Base-by-base conservation (phyloP, 2,113 vertebrate species). In the Struthio camelus region DNA sequence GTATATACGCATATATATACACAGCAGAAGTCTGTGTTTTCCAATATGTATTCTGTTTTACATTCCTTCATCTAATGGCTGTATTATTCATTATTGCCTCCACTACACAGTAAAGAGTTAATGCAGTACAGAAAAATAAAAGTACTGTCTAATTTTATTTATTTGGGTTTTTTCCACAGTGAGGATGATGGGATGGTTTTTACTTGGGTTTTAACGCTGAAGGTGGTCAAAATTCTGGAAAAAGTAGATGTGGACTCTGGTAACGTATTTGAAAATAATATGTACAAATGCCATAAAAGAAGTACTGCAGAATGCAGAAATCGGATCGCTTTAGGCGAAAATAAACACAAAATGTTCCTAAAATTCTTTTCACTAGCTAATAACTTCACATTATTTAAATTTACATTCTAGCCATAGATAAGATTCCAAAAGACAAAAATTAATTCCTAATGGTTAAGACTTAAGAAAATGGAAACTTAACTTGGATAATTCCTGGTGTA, bases 91-190 rank as follows among this genome's bases (percentile, higher is more conserved):
- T 70, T 91, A 71, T 93, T 87, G 51, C 69, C 59, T 95, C 61
- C 70, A 59, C 75, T 81, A 72, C 65, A 71, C 51, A 92, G 89
- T 94, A 94, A 95, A 97, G 80, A 95, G 50, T 71, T 87, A 94
- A 96, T 25, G 4, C 80, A 95, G 82, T 88, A 85, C 75, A 82
- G 85, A 54, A 93, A 94, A 91, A 79, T 3, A 90, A 81, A 93
- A 96, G 90, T 94, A 89, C 9, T 70, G 85, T 87, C 87, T 88
- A 95, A 71, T 70, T 93, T 94, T 95, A 97, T 97, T 97, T 97
- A 93, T 96, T 96, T 92, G 89, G 48, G 62, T 93, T 80, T 40
- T 38, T 4, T 25, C 40, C 80, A 77, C 62, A 53, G 2, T 85
- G 81, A 80, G 38, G 53, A 90, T 44, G 87, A 40, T 24, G 34